Evolutionary conservation across 2,113 vertebrate species (phyloP).

Genomic region (Brevimyrus niger): DNA sequence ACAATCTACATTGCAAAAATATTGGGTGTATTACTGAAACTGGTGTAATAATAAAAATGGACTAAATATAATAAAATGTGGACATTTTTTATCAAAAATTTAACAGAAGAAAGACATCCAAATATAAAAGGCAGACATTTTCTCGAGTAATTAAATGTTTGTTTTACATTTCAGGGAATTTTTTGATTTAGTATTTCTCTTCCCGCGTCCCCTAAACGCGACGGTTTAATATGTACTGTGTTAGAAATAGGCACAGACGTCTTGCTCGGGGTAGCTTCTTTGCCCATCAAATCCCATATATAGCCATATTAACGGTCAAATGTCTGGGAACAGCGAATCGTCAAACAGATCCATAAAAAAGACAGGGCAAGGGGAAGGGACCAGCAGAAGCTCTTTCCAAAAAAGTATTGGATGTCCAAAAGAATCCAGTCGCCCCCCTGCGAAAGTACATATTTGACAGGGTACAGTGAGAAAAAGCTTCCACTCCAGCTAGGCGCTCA

Average conservation of each 20-base stretch:
- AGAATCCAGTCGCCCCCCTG: constrained; percentile 71
- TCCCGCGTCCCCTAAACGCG: background rate
- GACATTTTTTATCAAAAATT: background rate
- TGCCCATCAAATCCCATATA: constrained; percentile 66
- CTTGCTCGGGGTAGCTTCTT: constrained; percentile 37
- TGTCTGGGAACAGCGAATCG: constrained; percentile 73
- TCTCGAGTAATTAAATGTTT: background rate
- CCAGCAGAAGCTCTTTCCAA: constrained; percentile 64
- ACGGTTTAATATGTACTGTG: constrained; percentile 24
- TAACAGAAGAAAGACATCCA: background rate
- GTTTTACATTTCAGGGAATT: background rate
- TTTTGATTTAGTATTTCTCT: background rate
- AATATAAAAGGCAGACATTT: background rate
- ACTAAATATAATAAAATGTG: background rate
- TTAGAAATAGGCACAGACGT: constrained; percentile 59
- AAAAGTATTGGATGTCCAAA: constrained; percentile 80
- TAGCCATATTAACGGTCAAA: constrained; percentile 72
- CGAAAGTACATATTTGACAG: constrained; percentile 81
- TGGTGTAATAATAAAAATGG: background rate
- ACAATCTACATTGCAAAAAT: background rate
- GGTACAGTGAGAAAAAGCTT: constrained; percentile 50
- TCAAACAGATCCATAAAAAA: constrained; percentile 60
- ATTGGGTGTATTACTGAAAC: background rate
- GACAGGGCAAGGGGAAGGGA: constrained; percentile 46
- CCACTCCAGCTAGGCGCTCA: constrained; percentile 69